These are phyloP conservation scores for Lymantria dispar DNA, from an alignment of 2,888 invertebrate genomes.

Conservation along the genomic window DNA sequence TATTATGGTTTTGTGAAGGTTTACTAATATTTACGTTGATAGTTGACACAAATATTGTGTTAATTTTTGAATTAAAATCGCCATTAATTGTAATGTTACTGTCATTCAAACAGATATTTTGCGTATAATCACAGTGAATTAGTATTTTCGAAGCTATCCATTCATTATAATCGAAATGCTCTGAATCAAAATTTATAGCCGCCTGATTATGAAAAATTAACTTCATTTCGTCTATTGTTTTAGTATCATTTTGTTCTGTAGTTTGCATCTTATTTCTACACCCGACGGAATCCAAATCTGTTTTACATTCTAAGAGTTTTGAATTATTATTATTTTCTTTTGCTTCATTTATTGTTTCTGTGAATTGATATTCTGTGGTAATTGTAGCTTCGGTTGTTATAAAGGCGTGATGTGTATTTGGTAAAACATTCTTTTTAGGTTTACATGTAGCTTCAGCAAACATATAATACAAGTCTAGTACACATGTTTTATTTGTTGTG, in stretches of 20 bases:
- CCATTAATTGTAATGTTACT: background rate
- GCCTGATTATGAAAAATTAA: background rate
- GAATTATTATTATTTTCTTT: background rate
- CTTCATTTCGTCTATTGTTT: background rate
- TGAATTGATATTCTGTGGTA: background rate
- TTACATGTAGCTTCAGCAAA: background rate
- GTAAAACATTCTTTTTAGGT: background rate
- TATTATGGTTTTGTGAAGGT: background rate
- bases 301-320: too few species aligned
- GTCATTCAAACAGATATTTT: background rate
- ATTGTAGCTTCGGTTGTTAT: background rate
- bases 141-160: background rate
- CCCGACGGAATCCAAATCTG: too few species aligned
- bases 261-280: too few species aligned
- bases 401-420: background rate
- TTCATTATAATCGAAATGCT: background rate
- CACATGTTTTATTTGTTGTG: conserved; percentile 2
- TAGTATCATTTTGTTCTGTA: background rate
- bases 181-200: background rate
- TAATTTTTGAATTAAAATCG: background rate
- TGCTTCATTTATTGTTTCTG: background rate
- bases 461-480: background rate
- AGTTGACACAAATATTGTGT: background rate
- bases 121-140: background rate
- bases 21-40: background rate